Evolutionary conservation across 2,888 invertebrate species (phyloP).

Genomic region (Cantharis nigra): DNA sequence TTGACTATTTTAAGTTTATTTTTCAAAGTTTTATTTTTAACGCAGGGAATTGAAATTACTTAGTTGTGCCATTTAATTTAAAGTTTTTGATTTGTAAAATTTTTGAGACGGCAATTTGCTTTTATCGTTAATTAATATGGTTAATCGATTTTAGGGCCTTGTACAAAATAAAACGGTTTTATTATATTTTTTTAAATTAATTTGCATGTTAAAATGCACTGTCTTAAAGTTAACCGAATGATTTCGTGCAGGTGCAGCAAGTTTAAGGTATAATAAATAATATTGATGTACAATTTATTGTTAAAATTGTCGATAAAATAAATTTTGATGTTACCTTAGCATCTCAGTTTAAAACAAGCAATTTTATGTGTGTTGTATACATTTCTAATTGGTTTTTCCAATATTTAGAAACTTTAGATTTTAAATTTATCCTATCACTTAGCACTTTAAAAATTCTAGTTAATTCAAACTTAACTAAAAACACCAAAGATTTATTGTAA

Average conservation of each 20-base stretch:
- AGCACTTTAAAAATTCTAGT: background rate
- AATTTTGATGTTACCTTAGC: background rate
- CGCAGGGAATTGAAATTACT: background rate
- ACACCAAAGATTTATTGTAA: slow-evolving; percentile 21
- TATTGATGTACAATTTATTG: background rate
- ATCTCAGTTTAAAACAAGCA: background rate
- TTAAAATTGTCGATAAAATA: background rate
- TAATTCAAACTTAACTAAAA: background rate
- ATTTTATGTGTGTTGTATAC: slow-evolving; percentile 5
- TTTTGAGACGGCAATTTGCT: background rate
- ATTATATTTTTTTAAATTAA: background rate
- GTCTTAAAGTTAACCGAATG: background rate
- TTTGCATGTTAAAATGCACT: background rate
- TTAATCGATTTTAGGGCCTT: background rate
- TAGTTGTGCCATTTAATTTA: background rate
- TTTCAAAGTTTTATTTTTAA: background rate
- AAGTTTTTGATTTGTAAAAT: background rate
- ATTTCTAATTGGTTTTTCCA: background rate
- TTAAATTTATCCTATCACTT: background rate
- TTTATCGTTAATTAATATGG: background rate
- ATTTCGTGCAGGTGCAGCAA: background rate
- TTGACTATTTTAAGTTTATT: background rate
- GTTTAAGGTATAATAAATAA: background rate
- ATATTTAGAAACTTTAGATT: slow-evolving; percentile 13
- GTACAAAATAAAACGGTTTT: background rate